Conservation (phyloP, 2,113 vertebrate species). For the Pipa parva region DNA sequence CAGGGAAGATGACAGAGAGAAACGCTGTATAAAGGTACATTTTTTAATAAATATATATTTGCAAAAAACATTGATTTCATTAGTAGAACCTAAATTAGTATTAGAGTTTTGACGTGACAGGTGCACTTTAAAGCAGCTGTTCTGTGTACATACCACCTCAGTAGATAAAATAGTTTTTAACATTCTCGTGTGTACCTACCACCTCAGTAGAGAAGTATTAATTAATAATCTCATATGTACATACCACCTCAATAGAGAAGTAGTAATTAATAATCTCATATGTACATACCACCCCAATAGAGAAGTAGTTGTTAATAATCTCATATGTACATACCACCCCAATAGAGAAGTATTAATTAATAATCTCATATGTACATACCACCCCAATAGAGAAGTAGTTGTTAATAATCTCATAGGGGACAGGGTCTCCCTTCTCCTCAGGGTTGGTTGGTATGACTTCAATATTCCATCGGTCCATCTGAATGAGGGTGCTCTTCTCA, state of each 20-base stretch:
- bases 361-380: slow-evolving; percentile 80
- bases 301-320: slow-evolving; percentile 97
- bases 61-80: too few relatives aligned
- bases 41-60: too few relatives aligned
- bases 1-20: too few relatives aligned
- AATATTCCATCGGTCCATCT: slow-evolving; percentile 85
- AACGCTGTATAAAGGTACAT: too few relatives aligned
- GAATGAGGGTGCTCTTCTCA: slow-evolving; percentile 65
- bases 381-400: slow-evolving; percentile 96
- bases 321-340: slow-evolving; percentile 35
- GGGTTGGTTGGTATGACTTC: slow-evolving; percentile 72
- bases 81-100: too few relatives aligned
- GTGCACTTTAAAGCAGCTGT: too few relatives aligned
- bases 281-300: slow-evolving; percentile 84
- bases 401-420: slow-evolving; percentile 91
- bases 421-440: slow-evolving; percentile 77
- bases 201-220: background rate
- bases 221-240: slow-evolving; percentile 70
- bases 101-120: too few relatives aligned
- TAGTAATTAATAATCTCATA: slow-evolving; percentile 75
- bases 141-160: too few relatives aligned
- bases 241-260: slow-evolving; percentile 91
- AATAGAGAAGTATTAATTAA: background rate
- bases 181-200: too few relatives aligned
- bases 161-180: too few relatives aligned